Conservation (phyloP, 1,140 invertebrate genomes). For the Cydia amplana region DNA sequence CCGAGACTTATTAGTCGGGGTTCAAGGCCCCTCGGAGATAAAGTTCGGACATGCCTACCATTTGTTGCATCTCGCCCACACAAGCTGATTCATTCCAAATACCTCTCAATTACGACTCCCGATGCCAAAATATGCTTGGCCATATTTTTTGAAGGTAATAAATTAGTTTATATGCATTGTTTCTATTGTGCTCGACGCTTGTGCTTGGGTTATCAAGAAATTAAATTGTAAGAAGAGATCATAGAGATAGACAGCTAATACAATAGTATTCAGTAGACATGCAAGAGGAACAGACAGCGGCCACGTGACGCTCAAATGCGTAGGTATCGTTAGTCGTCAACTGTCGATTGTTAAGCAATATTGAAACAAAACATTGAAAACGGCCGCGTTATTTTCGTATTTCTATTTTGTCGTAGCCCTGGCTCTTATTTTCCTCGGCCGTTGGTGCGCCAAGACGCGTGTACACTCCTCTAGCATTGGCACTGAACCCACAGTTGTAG, state of each 20-base stretch:
- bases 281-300: background rate
- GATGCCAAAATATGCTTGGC: slow-evolving; percentile 52
- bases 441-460: slow-evolving; percentile 73
- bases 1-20: slow-evolving; percentile 39
- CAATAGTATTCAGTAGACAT: slow-evolving; percentile 15
- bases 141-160: slow-evolving; percentile 40
- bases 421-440: slow-evolving; percentile 60
- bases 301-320: slow-evolving; percentile 23
- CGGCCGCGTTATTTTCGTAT: slow-evolving; percentile 51
- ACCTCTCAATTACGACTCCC: slow-evolving; percentile 49
- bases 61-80: slow-evolving; percentile 63
- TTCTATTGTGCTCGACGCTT: background rate
- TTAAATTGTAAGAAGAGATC: background rate
- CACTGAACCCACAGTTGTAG: slow-evolving; percentile 72
- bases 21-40: slow-evolving; percentile 51
- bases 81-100: slow-evolving; percentile 57
- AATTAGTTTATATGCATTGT: slow-evolving; percentile 17
- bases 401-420: slow-evolving; percentile 66
- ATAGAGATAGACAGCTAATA: slow-evolving; percentile 10
- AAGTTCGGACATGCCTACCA: slow-evolving; percentile 31
- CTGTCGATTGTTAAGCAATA: slow-evolving; percentile 38
- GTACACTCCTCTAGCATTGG: slow-evolving; percentile 68
- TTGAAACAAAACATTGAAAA: slow-evolving; percentile 45
- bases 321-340: slow-evolving; percentile 32
- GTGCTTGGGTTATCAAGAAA: slow-evolving; percentile 17